These are phyloP conservation scores for Thunnus albacares DNA, from an alignment of 2,797 vertebrate species.

Conservation along the genomic window DNA sequence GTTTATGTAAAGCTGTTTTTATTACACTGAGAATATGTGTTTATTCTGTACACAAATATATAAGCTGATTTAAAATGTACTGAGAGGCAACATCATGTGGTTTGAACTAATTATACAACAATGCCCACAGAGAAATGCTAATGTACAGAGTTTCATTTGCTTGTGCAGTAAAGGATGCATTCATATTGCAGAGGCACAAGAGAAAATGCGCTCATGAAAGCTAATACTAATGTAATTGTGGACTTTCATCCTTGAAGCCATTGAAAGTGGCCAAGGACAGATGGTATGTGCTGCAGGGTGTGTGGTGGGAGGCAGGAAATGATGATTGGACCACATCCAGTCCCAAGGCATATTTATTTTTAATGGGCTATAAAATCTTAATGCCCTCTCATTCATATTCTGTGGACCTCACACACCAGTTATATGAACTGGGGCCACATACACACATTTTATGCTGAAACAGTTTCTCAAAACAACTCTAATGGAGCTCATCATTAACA, in stretches of 20 bases:
- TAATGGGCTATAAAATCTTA: constrained; percentile 61
- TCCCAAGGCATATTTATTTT: constrained; percentile 55
- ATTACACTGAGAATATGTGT: not conserved
- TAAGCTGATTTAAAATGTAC: not conserved
- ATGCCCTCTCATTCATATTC: constrained; percentile 48
- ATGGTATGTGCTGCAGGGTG: constrained; percentile 55
- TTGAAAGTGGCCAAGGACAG: constrained; percentile 45
- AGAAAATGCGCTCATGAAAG: constrained; percentile 5
- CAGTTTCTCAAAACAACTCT: not conserved
- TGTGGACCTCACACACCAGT: constrained; percentile 27
- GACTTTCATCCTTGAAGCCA: constrained; percentile 34
- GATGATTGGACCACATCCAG: constrained; percentile 40
- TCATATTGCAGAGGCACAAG: not conserved
- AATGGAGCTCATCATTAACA: not conserved
- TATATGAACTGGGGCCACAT: not conserved
- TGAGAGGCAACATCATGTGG: not conserved
- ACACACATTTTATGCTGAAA: not conserved
- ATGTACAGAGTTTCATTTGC: not conserved
- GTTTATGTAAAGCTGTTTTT: not conserved
- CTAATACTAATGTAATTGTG: not conserved
- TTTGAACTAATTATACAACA: not conserved
- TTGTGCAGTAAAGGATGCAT: not conserved
- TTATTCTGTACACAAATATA: not conserved
- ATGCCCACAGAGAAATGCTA: not conserved
- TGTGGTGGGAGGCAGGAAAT: constrained; percentile 42